phyloP scores from a whole-genome alignment of 1,140 invertebrate genomes.

The Tribolium castaneum region DNA sequence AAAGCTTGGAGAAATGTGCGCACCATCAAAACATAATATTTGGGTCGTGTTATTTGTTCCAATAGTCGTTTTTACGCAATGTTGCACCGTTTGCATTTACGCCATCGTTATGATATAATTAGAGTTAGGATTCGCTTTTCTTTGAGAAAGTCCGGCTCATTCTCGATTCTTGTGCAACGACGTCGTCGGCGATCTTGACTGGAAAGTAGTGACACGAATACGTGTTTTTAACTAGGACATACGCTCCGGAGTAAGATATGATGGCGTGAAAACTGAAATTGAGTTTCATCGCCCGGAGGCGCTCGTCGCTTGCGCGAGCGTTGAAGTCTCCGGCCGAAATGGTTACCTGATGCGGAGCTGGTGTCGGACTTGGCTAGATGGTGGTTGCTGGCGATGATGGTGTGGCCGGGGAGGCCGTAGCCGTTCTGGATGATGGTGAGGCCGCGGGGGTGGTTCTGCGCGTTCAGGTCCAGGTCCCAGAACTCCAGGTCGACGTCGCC shows the following conservation, averaged over 20 bases:
- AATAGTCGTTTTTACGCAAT: slow-evolving; percentile 7
- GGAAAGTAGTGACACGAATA: slow-evolving; percentile 42
- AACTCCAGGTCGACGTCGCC: slow-evolving; percentile 82
- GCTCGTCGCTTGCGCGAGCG: not conserved
- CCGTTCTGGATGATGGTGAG: slow-evolving; percentile 59
- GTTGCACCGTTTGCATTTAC: slow-evolving; percentile 1
- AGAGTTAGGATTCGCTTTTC: slow-evolving; percentile 29
- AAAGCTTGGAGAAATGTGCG: too few relatives aligned
- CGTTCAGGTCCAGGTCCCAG: slow-evolving; percentile 73
- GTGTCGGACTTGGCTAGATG: slow-evolving; percentile 60
- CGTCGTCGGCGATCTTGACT: slow-evolving; percentile 37
- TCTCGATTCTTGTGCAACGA: slow-evolving; percentile 22
- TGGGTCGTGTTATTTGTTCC: slow-evolving; percentile 3
- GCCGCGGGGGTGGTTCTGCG: slow-evolving; percentile 58
- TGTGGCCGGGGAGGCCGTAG: slow-evolving; percentile 58
- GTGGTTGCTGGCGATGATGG: slow-evolving; percentile 55
- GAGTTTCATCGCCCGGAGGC: slow-evolving; percentile 15
- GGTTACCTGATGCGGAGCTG: slow-evolving; percentile 66
- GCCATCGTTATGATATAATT: slow-evolving; percentile 6
- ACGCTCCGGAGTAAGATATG: slow-evolving; percentile 13
- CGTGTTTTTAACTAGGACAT: slow-evolving; percentile 38
- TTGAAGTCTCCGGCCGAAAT: not conserved
- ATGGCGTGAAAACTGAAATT: not conserved
- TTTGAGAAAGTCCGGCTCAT: slow-evolving; percentile 35
- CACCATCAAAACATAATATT: slow-evolving; percentile 2